Evolutionary conservation across 2,888 invertebrate species (phyloP).

Genomic region (Tipula confusa): DNA sequence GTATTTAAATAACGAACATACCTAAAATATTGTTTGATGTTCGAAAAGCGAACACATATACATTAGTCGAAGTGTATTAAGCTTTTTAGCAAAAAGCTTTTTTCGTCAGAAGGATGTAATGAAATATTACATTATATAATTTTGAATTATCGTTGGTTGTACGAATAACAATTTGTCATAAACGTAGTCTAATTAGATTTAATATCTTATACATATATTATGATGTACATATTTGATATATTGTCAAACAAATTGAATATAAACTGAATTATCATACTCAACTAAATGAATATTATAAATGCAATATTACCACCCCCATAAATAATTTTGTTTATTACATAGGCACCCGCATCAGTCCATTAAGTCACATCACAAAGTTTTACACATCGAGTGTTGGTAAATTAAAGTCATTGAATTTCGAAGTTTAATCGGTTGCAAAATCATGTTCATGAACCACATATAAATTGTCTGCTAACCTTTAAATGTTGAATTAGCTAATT

Average conservation of each 20-base stretch:
- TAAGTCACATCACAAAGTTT: neutral
- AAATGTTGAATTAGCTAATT: neutral
- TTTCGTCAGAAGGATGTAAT: neutral
- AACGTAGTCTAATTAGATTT: neutral
- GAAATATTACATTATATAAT: neutral
- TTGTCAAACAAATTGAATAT: neutral
- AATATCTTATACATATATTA: neutral
- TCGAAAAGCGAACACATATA: neutral
- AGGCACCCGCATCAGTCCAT: neutral
- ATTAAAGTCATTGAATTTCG: neutral
- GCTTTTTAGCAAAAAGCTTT: neutral
- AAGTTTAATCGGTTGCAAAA: neutral
- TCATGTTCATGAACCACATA: neutral
- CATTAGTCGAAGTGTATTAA: neutral
- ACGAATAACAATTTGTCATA: neutral
- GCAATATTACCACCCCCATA: neutral
- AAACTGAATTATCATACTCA: neutral
- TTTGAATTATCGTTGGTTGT: neutral
- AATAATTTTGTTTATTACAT: neutral
- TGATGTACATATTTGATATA: neutral
- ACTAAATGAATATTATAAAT: neutral
- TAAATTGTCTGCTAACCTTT: neutral
- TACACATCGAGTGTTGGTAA: neutral
- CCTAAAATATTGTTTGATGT: neutral
- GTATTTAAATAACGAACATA: neutral